Evolutionary conservation across 2,113 vertebrate species (phyloP), one percentile per base, ranked within the genome.

Genomic region (Macroglossus sobrinus): DNA sequence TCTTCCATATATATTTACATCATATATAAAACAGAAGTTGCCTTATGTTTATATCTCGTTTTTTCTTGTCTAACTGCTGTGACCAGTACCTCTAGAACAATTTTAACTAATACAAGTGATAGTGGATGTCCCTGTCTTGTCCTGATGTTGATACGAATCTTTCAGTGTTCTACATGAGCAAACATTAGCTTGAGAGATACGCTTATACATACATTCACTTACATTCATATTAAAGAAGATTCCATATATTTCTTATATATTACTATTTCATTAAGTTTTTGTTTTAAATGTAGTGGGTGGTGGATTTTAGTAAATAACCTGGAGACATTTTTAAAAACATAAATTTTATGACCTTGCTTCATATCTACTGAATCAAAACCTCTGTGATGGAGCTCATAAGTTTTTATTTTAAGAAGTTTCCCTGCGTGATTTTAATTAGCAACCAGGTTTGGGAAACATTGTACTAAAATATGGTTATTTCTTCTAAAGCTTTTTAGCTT

Each of bases 41-140:
- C 3, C 30, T 82, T 86, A 84, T 68, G 50, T 69, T 88, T 96
- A 38, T 28, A 45, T 10, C 28, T 74, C 38, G 61, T 84, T 89
- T 80, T 63, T 79, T 79, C 87, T 91, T 91, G 53, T 76, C 45
- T 82, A 82, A 89, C 10, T 89, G 68, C 68, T 82, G 43, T 86
- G 80, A 68, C 35, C 16, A 79, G 40, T 79, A 47, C 45, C 9
- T 45, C 71, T 21, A 84, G 57, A 74, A 61, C 33, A 71, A 84
- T 24, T 30, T 19, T 87, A 63, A 91, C 3, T 38, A 28, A 79
- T 6, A n/a, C 21, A 82, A 18, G 16, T 76, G 28, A 53, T 24
- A 35, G 26, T 35, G 40, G 26, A 35, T 47, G 22, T 59, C 53
- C 13, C 18, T 38, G 40, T 38, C 43, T 75, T 63, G 13, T 69